These are phyloP conservation scores for Cryptophagus acutangulus DNA, from an alignment of 2,888 invertebrate species.

Conservation along the genomic window DNA sequence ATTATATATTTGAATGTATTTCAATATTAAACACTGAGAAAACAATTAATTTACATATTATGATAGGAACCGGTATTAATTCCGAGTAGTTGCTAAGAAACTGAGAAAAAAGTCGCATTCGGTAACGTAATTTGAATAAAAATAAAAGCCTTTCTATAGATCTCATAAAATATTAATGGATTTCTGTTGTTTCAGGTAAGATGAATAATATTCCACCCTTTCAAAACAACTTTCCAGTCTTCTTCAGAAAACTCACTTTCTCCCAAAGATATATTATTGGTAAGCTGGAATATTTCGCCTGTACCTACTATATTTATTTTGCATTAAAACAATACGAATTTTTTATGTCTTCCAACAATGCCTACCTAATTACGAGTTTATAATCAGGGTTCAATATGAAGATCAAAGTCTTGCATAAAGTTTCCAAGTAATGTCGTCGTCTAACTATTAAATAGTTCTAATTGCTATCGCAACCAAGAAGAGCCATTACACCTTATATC, in stretches of 20 bases:
- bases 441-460: neutral
- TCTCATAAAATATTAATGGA: constrained; percentile 34
- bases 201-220: constrained; percentile 18
- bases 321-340: too few species aligned
- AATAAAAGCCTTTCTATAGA: constrained; percentile 27
- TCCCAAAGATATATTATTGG: constrained; percentile 1
- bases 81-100: constrained; percentile 1
- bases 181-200: constrained; percentile 36
- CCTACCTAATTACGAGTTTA: too few species aligned
- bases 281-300: neutral
- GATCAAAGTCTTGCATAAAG: too few species aligned
- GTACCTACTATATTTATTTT: constrained; percentile 5
- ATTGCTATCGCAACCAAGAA: neutral
- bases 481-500: neutral
- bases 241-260: neutral
- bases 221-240: neutral
- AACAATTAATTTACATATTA: constrained; percentile 1
- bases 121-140: constrained; percentile 26
- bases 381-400: too few species aligned
- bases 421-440: too few species aligned
- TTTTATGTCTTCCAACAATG: too few species aligned
- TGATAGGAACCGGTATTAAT: neutral
- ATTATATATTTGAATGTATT: too few species aligned
- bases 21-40: too few species aligned
- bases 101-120: constrained; percentile 18